Evolutionary conservation across 2,113 vertebrate genomes (phyloP), one percentile per base, ranked within the genome.

Genomic region (Manacus vitellinus): DNA sequence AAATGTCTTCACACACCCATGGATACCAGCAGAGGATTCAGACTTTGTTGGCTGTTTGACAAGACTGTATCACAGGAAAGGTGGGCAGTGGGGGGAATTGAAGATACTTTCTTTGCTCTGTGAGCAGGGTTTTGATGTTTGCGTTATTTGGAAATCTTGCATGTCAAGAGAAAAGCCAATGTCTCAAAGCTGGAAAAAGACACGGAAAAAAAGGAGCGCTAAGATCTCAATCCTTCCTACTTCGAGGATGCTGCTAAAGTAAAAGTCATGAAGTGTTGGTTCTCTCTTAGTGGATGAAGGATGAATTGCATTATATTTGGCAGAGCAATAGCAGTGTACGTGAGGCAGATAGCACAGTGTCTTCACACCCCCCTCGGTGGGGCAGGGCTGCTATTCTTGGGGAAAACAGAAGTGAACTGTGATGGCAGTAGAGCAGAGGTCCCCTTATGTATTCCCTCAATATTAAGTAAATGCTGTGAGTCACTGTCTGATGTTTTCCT

Each of bases 11-110:
- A 41, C 14, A 51, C 21, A 8, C 10, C 12, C 14, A 13, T 20
- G 33, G 70, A 47, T 59, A 19, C 4, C 77, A 81, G 43, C 33
- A 55, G 59, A 72, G 27, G 5, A 49, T 3, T 52, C 66, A 39
- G 43, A n/a, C 72, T 59, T 85, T 55, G 12, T 25, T 5, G 1
- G 25, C 31, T 77, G 3, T 49, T 85, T 92, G 72, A 17, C 1
- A 5, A 73, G 49, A 23, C 20, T 37, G 8, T 51, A 37, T 71
- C 39, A 20, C 0, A 1, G 43, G 52, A 82, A 35, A 70, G 21
- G 31, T 0, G 0, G 24, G 24, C 1, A 8, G 18, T 0, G 2
- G 30, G 4, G 15, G 24, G 2, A 30, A 39, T 4, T 37, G 43
- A 31, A 71, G 3, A 4, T 31, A 9, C 20, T 66, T 82, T 43